These are phyloP conservation scores for Blennius ocellaris DNA, from an alignment of 2,113 vertebrate genomes.

Conservation along the genomic window DNA sequence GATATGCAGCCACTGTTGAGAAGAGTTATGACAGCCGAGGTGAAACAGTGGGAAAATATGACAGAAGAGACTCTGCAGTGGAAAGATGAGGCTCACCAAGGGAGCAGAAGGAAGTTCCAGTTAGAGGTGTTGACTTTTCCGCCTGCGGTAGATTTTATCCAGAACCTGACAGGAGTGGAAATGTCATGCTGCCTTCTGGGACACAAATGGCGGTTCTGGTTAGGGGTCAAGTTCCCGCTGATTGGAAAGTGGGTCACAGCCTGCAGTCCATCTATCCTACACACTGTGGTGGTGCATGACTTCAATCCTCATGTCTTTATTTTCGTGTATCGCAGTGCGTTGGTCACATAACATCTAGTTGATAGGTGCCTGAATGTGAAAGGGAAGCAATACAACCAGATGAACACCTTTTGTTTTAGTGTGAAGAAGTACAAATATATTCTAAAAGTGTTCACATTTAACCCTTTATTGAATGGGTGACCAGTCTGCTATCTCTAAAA, in stretches of 20 bases:
- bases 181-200: conserved; percentile 10
- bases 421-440: no score
- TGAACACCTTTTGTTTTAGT: no score
- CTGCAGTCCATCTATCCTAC: conserved; percentile 14
- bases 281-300: background rate
- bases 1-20: background rate
- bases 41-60: background rate
- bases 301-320: background rate
- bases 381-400: no score
- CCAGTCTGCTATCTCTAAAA: no score
- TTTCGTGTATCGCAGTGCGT: background rate
- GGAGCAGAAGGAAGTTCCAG: conserved; percentile 2
- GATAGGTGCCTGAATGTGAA: no score
- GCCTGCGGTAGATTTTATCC: conserved; percentile 13
- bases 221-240: background rate
- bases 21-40: conserved; percentile 1
- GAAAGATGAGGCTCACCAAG: conserved; percentile 15
- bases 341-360: no score
- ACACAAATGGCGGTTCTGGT: background rate
- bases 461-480: no score
- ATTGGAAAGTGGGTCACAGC: conserved; percentile 16
- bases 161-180: conserved; percentile 23
- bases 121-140: conserved; percentile 20
- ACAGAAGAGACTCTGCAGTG: conserved; percentile 4
- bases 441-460: no score